Base-by-base conservation (phyloP, 23 tunicate genomes). In the Clavelina lepadiformis region DNA sequence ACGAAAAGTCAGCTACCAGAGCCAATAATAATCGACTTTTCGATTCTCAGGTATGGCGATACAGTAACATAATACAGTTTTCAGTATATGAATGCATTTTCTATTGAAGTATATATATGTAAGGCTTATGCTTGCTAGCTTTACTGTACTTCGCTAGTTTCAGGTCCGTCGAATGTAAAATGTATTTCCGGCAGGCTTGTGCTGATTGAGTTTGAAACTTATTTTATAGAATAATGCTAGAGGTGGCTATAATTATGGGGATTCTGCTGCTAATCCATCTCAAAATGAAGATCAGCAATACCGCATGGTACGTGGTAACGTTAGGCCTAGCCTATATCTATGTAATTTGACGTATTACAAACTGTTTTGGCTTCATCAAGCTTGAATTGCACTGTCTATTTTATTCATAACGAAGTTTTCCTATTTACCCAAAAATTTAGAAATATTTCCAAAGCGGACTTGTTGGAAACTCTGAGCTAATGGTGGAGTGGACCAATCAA, bases 191-290 rank as follows among this genome's bases (percentile, higher is more conserved):
- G n/a, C n/a, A n/a, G n/a, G n/a, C n/a, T n/a, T 41, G 49, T 15
- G 49, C 11, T 41, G 11, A 41, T 41, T 41, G 15, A 41, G 13
- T 41, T 41, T 41, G 13, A 8, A 8, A 15, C 49, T 41, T 41
- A 15, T 54, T 19, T 35, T 22, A 30, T 54, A 94, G 91, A 94
- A 94, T 69, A 94, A 94, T 46, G 75, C 62, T 13, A 50, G 91
- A 34, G 99, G 99, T 0, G 99, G 99, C 5, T 94, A 94, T 63
- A 94, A 94, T 44, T 77, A 68, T 56, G 99, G 95, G 25, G 99
- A 86, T 61, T 2, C 1, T 8, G 78, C 76, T 15, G 34, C 58
- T 49, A 19, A 45, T 28, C 32, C 51, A 3, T 47, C 82, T 5
- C 65, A 46, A 31, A 46, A 71, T 19, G 77, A 82, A 64, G 53